A percentile compares a stretch with the other conserved stretches of the same genome.
Evolutionary conservation across 2,113 vertebrate genomes (phyloP).

Genomic region (Vimba vimba): DNA sequence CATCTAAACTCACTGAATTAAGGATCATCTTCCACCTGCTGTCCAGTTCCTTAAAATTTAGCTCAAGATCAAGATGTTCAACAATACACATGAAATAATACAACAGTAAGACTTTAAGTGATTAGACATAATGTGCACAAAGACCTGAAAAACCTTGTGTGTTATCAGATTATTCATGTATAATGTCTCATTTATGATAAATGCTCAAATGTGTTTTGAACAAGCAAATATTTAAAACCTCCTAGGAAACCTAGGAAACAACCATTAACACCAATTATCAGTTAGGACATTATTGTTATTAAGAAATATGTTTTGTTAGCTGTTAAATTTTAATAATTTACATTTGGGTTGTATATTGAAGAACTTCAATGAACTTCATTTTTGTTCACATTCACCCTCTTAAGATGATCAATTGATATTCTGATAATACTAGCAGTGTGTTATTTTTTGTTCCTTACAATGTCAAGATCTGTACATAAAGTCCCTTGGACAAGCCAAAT

Average conservation of each 20-base stretch:
- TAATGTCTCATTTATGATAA: background rate
- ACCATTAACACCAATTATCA: background rate
- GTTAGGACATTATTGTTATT: too few species aligned
- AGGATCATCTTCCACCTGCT: background rate
- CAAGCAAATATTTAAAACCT: background rate
- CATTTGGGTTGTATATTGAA: too few species aligned
- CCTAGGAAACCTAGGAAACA: background rate
- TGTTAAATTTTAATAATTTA: too few species aligned
- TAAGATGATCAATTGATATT: background rate
- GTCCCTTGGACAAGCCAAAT: background rate
- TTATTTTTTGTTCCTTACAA: background rate
- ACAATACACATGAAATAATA: background rate
- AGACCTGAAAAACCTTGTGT: background rate
- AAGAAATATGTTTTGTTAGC: too few species aligned
- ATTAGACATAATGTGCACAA: background rate
- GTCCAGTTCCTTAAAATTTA: background rate
- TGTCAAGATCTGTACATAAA: background rate
- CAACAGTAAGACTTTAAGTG: background rate
- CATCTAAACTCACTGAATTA: slow-evolving; percentile 9
- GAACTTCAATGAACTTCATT: too few species aligned
- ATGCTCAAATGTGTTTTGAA: too few species aligned
- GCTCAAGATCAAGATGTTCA: background rate
- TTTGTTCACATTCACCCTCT: too few species aligned
- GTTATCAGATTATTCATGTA: background rate
- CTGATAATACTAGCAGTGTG: background rate